Conservation (phyloP, 2,797 vertebrate genomes). For the Mergus octosetaceus region DNA sequence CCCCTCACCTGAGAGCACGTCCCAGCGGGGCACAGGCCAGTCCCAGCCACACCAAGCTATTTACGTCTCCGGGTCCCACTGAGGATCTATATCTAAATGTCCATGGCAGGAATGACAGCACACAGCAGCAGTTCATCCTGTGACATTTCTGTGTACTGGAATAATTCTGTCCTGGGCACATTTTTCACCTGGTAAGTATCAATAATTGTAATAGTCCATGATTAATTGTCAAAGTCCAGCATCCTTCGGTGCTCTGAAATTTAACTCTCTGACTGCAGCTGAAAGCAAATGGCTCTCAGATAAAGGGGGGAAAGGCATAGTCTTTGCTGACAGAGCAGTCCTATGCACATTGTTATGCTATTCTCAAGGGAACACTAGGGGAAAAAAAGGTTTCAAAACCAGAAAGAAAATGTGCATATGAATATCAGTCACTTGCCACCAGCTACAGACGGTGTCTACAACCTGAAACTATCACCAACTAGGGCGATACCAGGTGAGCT, state of each 20-base stretch:
- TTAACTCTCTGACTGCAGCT: slow-evolving; percentile 15
- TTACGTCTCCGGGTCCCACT: not conserved
- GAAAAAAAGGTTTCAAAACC: not conserved
- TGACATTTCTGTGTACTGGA: not conserved
- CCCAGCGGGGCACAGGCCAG: not conserved
- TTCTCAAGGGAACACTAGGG: not conserved
- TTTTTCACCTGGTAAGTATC: slow-evolving; percentile 17
- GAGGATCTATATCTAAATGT: not conserved
- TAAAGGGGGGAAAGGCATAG: not conserved
- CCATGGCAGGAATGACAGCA: slow-evolving; percentile 11
- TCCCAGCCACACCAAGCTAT: not conserved
- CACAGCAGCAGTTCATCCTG: not conserved
- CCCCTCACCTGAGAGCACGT: not conserved
- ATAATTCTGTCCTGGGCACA: not conserved
- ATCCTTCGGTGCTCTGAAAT: not conserved
- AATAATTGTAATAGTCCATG: not conserved
- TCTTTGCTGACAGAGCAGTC: not conserved
- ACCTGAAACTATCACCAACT: not conserved
- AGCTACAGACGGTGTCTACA: not conserved
- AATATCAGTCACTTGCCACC: not conserved
- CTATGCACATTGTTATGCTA: not conserved
- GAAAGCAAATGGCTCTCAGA: not conserved
- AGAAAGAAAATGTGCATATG: not conserved
- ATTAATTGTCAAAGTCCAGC: not conserved
- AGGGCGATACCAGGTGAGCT: not conserved